A percentile compares a stretch with the other conserved stretches of the same genome.
phyloP scores from a whole-genome alignment of 2,113 vertebrate genomes.

The Panurus biarmicus region DNA sequence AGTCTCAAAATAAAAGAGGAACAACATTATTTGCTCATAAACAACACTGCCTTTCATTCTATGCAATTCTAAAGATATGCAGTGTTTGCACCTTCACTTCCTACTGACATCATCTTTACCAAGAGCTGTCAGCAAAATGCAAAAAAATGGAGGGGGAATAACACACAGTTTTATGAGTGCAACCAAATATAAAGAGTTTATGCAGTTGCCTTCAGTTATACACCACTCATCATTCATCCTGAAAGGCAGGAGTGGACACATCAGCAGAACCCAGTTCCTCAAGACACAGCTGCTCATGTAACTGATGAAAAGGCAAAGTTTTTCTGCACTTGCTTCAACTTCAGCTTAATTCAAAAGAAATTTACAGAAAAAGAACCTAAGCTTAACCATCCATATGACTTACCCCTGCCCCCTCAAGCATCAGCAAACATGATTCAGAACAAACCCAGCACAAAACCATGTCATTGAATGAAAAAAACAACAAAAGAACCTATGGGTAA shows the following conservation, averaged over 20 bases:
- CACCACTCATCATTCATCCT: background rate
- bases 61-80: background rate
- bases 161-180: background rate
- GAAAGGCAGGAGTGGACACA: background rate
- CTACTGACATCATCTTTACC: background rate
- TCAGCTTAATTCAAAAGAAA: background rate
- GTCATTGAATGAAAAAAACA: background rate
- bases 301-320: background rate
- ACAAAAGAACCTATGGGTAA: background rate
- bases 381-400: background rate
- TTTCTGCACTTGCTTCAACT: background rate
- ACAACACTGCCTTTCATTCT: background rate
- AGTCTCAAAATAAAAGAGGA: background rate
- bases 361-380: background rate
- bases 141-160: background rate
- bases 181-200: background rate
- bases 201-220: background rate
- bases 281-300: background rate
- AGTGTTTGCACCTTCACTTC: conserved; percentile 11
- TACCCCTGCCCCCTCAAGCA: background rate
- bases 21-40: background rate
- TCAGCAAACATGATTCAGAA: background rate
- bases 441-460: background rate
- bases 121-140: conserved; percentile 18
- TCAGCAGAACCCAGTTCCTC: background rate